Base-by-base conservation (phyloP, 2,888 invertebrate species). In the Copidosoma aretas region DNA sequence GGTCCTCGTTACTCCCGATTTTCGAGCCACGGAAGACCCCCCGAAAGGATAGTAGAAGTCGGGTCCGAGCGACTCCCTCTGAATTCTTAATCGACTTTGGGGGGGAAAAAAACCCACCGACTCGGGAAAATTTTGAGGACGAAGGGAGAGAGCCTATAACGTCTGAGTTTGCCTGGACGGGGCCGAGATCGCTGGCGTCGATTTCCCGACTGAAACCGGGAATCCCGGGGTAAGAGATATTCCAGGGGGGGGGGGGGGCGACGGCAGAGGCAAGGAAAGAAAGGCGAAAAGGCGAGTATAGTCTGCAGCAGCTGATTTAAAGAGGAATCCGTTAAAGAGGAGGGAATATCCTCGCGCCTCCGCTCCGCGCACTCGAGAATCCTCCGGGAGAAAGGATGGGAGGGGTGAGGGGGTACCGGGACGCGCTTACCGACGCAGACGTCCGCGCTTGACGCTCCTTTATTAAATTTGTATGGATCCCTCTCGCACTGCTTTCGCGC, bases 401-500 rank as follows among this genome's bases (percentile, higher is more conserved):
- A 53, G 21, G 54, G 19, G 66, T 15, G 21, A 25, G 54, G 19
- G 66, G 21, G 21, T 39, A n/a, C 19, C 1, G 5, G 25, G 32
- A 32, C 49, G 22, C n/a, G 15, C 43, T 17, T 12, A 12, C 43
- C 12, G 43, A 49, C 54, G 57, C 60, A 67, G 67, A 60, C 64
- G 61, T 59, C 67, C 67, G 62, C 53, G 64, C 58, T 71, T 64
- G 64, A 66, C 68, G 59, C 57, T 68, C 58, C 65, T 71, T 71
- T 71, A 66, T 71, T 71, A 68, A 71, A 67, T 68, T 68, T 60
- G 68, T 68, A 71, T 68, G 63, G 68, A 68, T 70, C 49, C 19
- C 4, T n/a, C 54, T 17, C 58, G 4, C 25, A 32, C 10, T n/a
- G 3, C 10, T 53, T 24, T 53, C 5, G 1, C 24, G 24, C 24